Evolutionary conservation across 2,888 invertebrate species (phyloP).

Genomic region (Coenonympha glycerion): DNA sequence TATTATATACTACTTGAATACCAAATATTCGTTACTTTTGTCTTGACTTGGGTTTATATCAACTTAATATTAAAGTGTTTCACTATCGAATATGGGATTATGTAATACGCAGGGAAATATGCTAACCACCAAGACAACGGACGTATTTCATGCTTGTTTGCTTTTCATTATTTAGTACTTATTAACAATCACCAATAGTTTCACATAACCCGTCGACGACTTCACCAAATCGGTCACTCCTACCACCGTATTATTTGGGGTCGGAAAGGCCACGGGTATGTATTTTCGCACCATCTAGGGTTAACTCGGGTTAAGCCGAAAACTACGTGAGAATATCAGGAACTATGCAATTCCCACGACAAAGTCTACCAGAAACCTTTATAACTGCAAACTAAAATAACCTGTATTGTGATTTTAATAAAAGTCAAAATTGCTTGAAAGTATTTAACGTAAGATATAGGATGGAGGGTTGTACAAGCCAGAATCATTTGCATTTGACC

Average conservation of each 20-base stretch:
- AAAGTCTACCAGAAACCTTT: conserved; percentile 3
- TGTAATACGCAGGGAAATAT: too few species aligned
- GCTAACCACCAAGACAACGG: too few species aligned
- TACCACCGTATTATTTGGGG: conserved; percentile 26
- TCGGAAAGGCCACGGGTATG: conserved; percentile 33
- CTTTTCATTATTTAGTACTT: neutral
- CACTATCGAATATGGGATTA: too few species aligned
- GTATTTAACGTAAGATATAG: neutral
- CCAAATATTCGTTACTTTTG: too few species aligned
- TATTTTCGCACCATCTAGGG: conserved; percentile 52
- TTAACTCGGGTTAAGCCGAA: conserved; percentile 52
- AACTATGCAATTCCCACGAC: conserved; percentile 54
- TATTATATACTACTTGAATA: too few species aligned
- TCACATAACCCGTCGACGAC: neutral
- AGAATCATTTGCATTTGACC: conserved; percentile 51
- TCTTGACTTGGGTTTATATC: too few species aligned
- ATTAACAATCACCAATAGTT: too few species aligned
- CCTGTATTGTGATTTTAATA: neutral
- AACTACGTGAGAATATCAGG: conserved; percentile 49
- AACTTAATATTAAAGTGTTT: too few species aligned
- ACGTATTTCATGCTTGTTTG: neutral
- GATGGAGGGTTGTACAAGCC: conserved; percentile 16
- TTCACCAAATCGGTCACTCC: conserved; percentile 14
- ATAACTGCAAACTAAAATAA: conserved; percentile 5
- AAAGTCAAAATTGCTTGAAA: conserved; percentile 12